A percentile compares a stretch with the other conserved stretches of the same genome.
These are phyloP conservation scores for Ophioninae sp. DNA, from an alignment of 2,888 invertebrate species.

Conservation along the genomic window DNA sequence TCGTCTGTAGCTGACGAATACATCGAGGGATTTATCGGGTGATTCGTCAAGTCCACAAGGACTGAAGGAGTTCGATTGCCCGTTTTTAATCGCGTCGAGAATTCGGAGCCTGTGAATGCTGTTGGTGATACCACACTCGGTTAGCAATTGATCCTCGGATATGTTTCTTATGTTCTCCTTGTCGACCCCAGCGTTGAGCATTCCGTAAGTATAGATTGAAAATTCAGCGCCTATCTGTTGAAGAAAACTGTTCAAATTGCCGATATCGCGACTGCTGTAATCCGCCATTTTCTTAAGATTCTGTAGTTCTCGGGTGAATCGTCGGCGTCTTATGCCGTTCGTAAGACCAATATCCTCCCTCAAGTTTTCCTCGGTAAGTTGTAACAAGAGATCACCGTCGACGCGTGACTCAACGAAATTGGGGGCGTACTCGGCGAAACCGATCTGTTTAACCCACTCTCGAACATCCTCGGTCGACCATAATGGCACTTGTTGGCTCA, in stretches of 20 bases:
- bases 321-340: conserved; percentile 96
- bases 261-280: conserved; percentile 95
- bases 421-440: conserved; percentile 91
- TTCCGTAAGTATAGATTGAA: conserved; percentile 97
- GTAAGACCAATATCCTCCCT: conserved; percentile 95
- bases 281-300: conserved; percentile 97
- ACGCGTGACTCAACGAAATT: conserved; percentile 96
- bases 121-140: conserved; percentile 95
- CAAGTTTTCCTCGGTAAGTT: conserved; percentile 95
- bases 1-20: conserved; percentile 98
- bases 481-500: conserved; percentile 98
- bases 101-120: conserved; percentile 97
- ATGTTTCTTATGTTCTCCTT: conserved; percentile 92
- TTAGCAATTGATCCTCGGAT: conserved; percentile 94
- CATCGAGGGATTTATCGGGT: conserved; percentile 95
- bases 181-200: conserved; percentile 97
- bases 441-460: conserved; percentile 99
- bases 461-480: conserved; percentile 98
- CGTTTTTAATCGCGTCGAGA: conserved; percentile 90
- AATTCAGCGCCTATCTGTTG: conserved; percentile 93
- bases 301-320: conserved; percentile 95
- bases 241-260: conserved; percentile 94
- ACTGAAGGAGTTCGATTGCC: conserved; percentile 76
- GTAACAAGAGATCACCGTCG: conserved; percentile 97
- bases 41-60: conserved; percentile 83